Evolutionary conservation across 2,797 vertebrate species (phyloP), one percentile per base, ranked within the genome.

Genomic region (Myotis myotis): DNA sequence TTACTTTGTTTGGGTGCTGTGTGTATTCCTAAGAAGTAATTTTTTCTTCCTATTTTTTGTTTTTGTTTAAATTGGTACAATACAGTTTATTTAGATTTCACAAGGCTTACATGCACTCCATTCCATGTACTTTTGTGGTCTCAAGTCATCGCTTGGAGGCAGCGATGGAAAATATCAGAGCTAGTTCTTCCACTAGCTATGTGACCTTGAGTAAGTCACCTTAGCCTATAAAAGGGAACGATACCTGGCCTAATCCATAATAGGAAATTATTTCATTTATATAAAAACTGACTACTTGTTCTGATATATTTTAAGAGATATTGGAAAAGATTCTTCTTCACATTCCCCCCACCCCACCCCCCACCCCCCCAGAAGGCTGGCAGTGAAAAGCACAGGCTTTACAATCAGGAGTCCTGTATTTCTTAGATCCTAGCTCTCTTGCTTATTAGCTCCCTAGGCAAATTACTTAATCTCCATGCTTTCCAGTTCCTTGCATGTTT

Each of bases 131-230:
- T 87, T 95, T 15, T 96, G 71, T 78, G 47, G 30, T 70, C 62
- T 93, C 71, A 93, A 95, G 87, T 95, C 93, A 95, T 92, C 74
- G 71, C 87, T 92, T 96, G 96, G 94, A 93, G 33, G 16, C 51
- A 83, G 88, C 75, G 57, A 81, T 90, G 95, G 96, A 97, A 97
- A 97, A 95, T 16, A 87, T 55, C 51, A 71, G 36, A n/a, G 94
- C 64, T 74, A 95, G 87, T 94, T 75, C 30, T 79, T 72, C 47
- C 44, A 91, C 71, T 87, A 88, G 87, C 72, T 84, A 4, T 51
- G 76, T 97, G 95, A 96, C 92, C 95, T 95, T 97, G 84, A 94
- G 44, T 38, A 71, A 90, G 76, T 11, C 20, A 95, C 53, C 57
- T 53, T 81, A 66, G 82, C n/a, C 36, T 91, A 44, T 23, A 72